Conservation (phyloP, 2,888 invertebrate genomes). For the Oligia fasciuncula region DNA sequence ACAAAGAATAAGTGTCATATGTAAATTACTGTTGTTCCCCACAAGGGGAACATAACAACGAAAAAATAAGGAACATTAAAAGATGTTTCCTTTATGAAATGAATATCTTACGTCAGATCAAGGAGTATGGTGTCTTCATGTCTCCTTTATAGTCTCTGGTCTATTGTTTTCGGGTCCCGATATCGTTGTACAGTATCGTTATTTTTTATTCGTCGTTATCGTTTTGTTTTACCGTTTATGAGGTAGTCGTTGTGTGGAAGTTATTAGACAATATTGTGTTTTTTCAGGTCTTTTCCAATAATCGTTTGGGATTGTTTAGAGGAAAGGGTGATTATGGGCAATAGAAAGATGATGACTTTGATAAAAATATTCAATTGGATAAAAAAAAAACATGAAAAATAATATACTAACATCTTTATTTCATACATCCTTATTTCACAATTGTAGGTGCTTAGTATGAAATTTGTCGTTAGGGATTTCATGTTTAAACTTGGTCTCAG, state of each 20-base stretch:
- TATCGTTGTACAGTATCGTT: slow-evolving; percentile 49
- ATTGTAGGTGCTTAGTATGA: neutral
- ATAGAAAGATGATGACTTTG: neutral
- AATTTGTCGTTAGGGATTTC: neutral
- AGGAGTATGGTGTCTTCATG: slow-evolving; percentile 14
- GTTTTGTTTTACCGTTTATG: slow-evolving; percentile 55
- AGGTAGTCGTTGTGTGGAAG: slow-evolving; percentile 34
- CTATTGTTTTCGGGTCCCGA: slow-evolving; percentile 48
- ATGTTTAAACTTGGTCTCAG: neutral
- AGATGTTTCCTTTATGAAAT: slow-evolving; percentile 29
- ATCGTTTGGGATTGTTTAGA: slow-evolving; percentile 11
- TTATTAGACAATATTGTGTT: slow-evolving; percentile 47
- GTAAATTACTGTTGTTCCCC: slow-evolving; percentile 11
- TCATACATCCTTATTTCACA: neutral
- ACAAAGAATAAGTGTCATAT: slow-evolving; percentile 8
- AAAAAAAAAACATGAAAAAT: too few species aligned
- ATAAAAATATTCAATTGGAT: neutral
- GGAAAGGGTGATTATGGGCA: neutral
- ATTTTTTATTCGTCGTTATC: slow-evolving; percentile 63
- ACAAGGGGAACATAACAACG: slow-evolving; percentile 18
- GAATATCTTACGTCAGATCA: slow-evolving; percentile 32
- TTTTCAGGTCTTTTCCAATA: slow-evolving; percentile 3
- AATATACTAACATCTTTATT: neutral
- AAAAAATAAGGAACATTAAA: slow-evolving; percentile 22
- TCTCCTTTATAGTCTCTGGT: slow-evolving; percentile 18